Evolutionary conservation across 2,888 invertebrate genomes (phyloP), one percentile per base, ranked within the genome.

Genomic region (Diplazon laetatorius): DNA sequence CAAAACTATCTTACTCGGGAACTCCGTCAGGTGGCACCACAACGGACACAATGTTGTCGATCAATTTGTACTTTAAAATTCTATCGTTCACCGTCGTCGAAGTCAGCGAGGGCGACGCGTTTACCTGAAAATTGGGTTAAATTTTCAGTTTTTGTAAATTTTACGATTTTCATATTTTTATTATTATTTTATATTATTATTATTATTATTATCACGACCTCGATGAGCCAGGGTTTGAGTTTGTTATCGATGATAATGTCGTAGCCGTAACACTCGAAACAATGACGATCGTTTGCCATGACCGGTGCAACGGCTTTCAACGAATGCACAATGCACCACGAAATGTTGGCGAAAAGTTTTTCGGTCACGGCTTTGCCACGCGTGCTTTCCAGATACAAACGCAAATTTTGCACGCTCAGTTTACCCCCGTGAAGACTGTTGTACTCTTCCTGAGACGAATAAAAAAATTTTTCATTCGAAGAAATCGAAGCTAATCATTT

Each of bases 201-300:
- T 42, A 4, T 6, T 20, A 9, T 5, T 5, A 30, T 2, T 6
- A 2, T 20, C 71, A n/a, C 46, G 42, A 89, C 90, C 86, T 91
- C 91, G 20, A 91, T 89, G 1, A 91, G 80, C 91, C 91, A 98
- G 0, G 98, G 98, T 89, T 98, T 98, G 35, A 98, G 91, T 86
- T 96, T 95, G 88, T 97, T 96, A 89, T 98, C 98, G 84, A 98
- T 98, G 84, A 98, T 98, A 65, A 98, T 98, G 88, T 98, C 98
- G 89, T 97, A 98, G 46, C 98, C 98, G 88, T 98, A 99, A 87
- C 97, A 97, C 91, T 97, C 97, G 88, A 96, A 97, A 87, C 97
- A 97, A 90, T 97, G 97, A 65, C 97, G 92, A 91, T 98, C 98
- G 84, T 97, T 98, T 0, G 97, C 96, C 94, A 98, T 97, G 12